Base-by-base conservation (phyloP, 2,888 invertebrate species). In the Cremastinae sp. region DNA sequence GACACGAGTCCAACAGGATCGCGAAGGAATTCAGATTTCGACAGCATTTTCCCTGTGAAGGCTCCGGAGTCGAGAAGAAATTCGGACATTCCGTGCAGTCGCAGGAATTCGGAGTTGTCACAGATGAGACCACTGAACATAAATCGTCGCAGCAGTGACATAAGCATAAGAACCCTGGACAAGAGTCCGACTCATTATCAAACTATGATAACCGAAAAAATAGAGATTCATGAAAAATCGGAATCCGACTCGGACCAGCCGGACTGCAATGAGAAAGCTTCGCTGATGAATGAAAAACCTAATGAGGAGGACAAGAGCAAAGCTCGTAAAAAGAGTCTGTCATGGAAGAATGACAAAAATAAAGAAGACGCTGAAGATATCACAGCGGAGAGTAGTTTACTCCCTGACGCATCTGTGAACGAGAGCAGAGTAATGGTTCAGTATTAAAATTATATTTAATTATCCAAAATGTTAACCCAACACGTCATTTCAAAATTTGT, bases 361-460 rank as follows among this genome's bases (percentile, higher is more conserved):
- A 85, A 83, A 35, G 85, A 84, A 56, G 84, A 85, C 18, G 74
- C 80, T 0, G 90, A 90, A 74, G 89, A 89, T 43, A 89, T 88
- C 7, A 90, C 90, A 1, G 90, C 90, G 1, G 90, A 89, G 72
- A 88, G 90, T 18, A 90, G 87, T 43, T 82, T 90, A 22, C 84
- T 90, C 66, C 83, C 88, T 1, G 87, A 88, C 16, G 80, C 77
- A 51, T 75, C 78, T 1, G 55, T 73, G 47, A 39, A 78, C 2
- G 84, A 84, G 14, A 80, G 75, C 37, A 82, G 82, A 79, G 79
- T 84, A 18, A 78, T 81, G 83, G 87, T 86, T 82, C 74, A 78
- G 73, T 74, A 59, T 56, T 18, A 4, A 14, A 10, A 41, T 20
- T 7, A 0, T 43, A 14, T 28, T 59, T 12, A 12, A 22, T 59